Base-by-base conservation (phyloP, 2,797 vertebrate genomes). In the Tenualosa thibaudeaui region DNA sequence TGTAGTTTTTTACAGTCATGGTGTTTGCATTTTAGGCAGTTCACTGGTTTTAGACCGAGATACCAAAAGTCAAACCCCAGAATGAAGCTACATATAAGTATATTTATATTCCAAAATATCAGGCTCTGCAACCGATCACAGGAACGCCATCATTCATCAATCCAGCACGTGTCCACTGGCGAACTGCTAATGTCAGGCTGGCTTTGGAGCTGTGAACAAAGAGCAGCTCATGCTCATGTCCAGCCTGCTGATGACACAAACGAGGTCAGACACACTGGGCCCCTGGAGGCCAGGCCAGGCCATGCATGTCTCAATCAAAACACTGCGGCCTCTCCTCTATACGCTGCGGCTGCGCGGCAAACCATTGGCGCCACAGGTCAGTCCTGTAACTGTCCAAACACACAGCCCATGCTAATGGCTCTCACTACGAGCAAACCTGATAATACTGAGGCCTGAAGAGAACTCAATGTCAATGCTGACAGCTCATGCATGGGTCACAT, bases 121-220 rank as follows among this genome's bases (percentile, higher is more conserved):
- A 26, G 17, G 40, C 40, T 46, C 17, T 78, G 71, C 71, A 46
- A 46, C 17, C 43, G 2, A 22, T 40, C 40, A 15, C 43, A 78
- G 37, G 71, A 43, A 40, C 37, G 17, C 71, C 71, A 22, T 40
- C 71, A 78, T 43, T 78, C 71, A 46, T 78, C 40, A 3, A 78
- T 46, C 40, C 71, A 46, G 17, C 37, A 22, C 9, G 19, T 40
- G 19, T 43, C 40, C 71, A 46, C 12, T 78, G 40, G 17, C 12
- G 85, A 49, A 24, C 75, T 71, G 85, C 40, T 81, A 87, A 88
- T 88, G 81, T 84, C 81, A 86, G 71, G 8, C 10, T 53, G 82
- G 86, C 60, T 82, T 75, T 40, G 81, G 86, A 4, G 50, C 46
- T 88, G 58, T 84, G 83, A 46, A 78, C 71, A 78, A 78, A 78